Evolutionary conservation across 2,888 invertebrate species (phyloP).

Genomic region (Adelognathus sp.): DNA sequence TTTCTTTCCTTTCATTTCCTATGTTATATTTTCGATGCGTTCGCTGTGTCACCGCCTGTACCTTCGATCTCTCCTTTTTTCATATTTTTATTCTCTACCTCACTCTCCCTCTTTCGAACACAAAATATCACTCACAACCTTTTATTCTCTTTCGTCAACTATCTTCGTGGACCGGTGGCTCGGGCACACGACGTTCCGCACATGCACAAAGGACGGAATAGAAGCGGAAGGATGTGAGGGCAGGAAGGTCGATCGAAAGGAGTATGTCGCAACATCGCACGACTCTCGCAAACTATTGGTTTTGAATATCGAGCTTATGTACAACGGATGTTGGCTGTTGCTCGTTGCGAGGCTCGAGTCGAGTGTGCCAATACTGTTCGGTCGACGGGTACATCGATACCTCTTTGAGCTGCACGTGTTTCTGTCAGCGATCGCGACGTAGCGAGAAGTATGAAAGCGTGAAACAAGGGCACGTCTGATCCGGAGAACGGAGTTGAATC

Average conservation of each 20-base stretch:
- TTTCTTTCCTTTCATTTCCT: conserved; percentile 43
- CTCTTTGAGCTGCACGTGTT: conserved; percentile 31
- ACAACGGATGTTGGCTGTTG: conserved; percentile 13
- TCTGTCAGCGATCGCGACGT: conserved; percentile 17
- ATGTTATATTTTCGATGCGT: conserved; percentile 34
- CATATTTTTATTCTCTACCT: neutral
- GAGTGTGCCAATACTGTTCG: conserved; percentile 50
- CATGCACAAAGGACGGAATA: conserved; percentile 20
- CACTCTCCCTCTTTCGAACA: conserved; percentile 50
- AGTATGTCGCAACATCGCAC: conserved; percentile 40
- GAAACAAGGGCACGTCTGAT: neutral
- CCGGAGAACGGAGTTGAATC: conserved; percentile 9
- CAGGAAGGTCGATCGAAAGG: neutral
- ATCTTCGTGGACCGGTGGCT: conserved; percentile 16
- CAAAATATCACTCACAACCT: neutral
- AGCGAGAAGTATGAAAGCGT: neutral
- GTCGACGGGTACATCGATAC: conserved; percentile 22
- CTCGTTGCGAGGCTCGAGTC: neutral
- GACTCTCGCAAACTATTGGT: conserved; percentile 57
- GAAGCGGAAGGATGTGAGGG: conserved; percentile 16
- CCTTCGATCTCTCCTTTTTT: conserved; percentile 34
- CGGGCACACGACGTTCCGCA: neutral
- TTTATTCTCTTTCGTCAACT: conserved; percentile 15
- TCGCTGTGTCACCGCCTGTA: conserved; percentile 19
- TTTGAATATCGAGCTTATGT: conserved; percentile 53